These are phyloP conservation scores for Parauchenoglanis ngamensis DNA, from an alignment of 2,797 vertebrate genomes.

Conservation along the genomic window DNA sequence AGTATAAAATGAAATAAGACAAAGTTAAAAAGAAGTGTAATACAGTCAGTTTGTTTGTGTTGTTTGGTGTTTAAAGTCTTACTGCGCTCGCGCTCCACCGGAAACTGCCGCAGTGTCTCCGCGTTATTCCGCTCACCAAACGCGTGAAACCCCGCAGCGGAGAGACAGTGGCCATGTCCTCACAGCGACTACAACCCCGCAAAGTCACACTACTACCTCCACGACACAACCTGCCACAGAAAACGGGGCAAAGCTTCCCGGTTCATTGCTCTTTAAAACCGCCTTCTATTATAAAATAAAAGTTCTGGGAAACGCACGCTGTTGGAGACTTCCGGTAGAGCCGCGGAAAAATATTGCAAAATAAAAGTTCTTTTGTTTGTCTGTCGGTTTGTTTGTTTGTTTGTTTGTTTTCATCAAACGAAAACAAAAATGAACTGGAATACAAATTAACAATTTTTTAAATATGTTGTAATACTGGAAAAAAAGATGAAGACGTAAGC, in stretches of 20 bases:
- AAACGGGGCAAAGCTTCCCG: neutral
- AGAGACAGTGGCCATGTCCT: neutral
- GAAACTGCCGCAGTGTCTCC: neutral
- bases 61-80: neutral
- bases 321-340: neutral
- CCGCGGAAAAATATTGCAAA: neutral
- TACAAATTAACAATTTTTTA: neutral
- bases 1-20: neutral
- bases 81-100: neutral
- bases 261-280: neutral
- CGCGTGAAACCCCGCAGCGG: neutral
- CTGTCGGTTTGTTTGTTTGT: no score
- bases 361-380: neutral
- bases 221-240: neutral
- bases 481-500: neutral
- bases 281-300: neutral
- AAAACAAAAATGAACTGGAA: neutral
- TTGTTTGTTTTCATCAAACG: neutral
- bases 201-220: neutral
- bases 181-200: neutral
- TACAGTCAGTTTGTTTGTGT: neutral
- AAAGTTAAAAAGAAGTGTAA: neutral
- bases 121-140: neutral
- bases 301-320: neutral
- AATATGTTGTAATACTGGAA: neutral